Conservation (phyloP, 2,113 vertebrate genomes). For the Solea senegalensis region DNA sequence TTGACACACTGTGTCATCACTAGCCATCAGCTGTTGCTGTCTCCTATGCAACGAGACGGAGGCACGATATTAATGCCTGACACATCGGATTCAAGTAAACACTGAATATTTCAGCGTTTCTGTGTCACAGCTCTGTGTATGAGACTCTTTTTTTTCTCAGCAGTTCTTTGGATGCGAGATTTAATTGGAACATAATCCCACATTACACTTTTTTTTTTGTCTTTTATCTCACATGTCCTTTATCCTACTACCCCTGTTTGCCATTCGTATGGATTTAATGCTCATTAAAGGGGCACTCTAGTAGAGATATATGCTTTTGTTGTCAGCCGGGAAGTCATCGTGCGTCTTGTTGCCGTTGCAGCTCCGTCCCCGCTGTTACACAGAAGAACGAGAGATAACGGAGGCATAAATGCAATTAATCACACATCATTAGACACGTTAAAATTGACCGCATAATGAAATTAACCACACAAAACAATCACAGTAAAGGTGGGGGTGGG, state of each 20-base stretch:
- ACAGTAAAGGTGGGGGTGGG: no score
- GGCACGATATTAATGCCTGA: constrained; percentile 28
- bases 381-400: no score
- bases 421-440: no score
- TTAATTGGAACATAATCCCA: constrained; percentile 16
- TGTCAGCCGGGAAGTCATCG: no score
- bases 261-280: background rate
- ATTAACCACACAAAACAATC: no score
- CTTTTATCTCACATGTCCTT: background rate
- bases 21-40: constrained; percentile 48
- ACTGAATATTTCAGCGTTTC: constrained; percentile 40
- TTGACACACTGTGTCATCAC: constrained; percentile 62
- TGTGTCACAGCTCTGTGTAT: constrained; percentile 31
- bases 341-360: no score
- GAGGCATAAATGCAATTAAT: no score
- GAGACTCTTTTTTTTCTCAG: constrained; percentile 24
- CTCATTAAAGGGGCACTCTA: background rate
- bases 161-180: background rate
- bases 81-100: constrained; percentile 34
- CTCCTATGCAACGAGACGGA: constrained; percentile 19
- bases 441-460: no score
- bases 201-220: constrained; percentile 4
- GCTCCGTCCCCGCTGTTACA: no score
- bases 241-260: rapidly evolving
- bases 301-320: no score